Percentiles rank a stretch among this genome's conserved stretches.
Conservation (phyloP, 1,140 invertebrate species). For the Sminthurinus signatus region DNA sequence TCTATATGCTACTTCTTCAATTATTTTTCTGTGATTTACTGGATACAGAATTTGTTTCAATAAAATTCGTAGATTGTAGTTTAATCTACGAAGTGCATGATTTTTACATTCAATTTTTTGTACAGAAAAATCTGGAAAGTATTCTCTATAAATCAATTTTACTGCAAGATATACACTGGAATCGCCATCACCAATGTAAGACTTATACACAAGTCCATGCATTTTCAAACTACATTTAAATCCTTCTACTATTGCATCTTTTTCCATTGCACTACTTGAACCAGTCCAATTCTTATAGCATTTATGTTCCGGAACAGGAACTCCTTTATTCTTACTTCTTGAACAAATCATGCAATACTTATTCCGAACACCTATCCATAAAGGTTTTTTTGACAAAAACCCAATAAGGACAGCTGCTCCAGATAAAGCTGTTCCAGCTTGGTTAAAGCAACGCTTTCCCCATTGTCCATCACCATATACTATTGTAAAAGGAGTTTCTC, state of each 20-base stretch:
- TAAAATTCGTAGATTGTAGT: not conserved
- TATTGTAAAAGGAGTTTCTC: slow-evolving; percentile 41
- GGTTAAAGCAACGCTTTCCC: slow-evolving; percentile 43
- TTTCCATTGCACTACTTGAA: slow-evolving; percentile 43
- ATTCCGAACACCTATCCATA: slow-evolving; percentile 46
- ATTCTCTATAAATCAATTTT: not conserved
- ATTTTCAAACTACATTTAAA: slow-evolving; percentile 27
- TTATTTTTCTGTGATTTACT: not conserved
- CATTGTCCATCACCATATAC: slow-evolving; percentile 45
- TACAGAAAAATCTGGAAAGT: not conserved
- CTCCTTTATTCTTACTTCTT: not conserved
- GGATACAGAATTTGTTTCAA: slow-evolving; percentile 2
- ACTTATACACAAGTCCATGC: not conserved
- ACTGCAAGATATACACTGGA: not conserved
- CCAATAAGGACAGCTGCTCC: slow-evolving; percentile 45
- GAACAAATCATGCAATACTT: slow-evolving; percentile 46
- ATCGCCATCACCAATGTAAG: slow-evolving; percentile 42
- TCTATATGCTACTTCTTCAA: not conserved
- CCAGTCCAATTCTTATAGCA: slow-evolving; percentile 44
- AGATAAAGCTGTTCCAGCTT: slow-evolving; percentile 22
- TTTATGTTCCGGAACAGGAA: slow-evolving; percentile 22
- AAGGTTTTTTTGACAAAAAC: slow-evolving; percentile 43
- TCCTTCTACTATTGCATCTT: slow-evolving; percentile 42
- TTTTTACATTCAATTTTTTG: slow-evolving; percentile 8
- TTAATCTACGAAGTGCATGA: not conserved